phyloP scores from a whole-genome alignment of 2,797 vertebrate species.

The Rhinogobio ventralis region DNA sequence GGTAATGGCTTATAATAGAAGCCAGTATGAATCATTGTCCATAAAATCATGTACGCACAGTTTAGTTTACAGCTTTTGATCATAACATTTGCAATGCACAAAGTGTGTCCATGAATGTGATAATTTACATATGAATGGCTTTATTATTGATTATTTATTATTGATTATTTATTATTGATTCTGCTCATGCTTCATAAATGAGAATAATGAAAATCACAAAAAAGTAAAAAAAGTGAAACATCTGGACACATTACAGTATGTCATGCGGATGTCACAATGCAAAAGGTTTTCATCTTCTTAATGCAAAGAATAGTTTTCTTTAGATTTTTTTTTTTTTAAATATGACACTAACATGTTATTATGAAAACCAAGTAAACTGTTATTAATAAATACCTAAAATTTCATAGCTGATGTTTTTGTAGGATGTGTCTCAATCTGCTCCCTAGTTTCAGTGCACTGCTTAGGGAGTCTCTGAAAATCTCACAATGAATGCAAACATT shows the following conservation, averaged over 20 bases:
- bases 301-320: neutral
- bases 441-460: neutral
- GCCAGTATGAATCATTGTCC: neutral
- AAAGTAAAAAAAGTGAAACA: neutral
- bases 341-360: neutral
- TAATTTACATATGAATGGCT: neutral
- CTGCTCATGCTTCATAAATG: neutral
- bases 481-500: neutral
- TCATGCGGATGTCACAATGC: neutral
- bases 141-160: neutral
- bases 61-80: neutral
- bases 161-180: neutral
- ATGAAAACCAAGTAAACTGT: neutral
- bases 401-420: neutral
- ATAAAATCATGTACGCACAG: no score
- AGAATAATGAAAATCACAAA: neutral
- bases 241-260: neutral
- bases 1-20: neutral
- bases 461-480: neutral
- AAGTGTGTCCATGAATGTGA: neutral
- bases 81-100: neutral
- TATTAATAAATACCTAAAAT: neutral
- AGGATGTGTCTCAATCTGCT: constrained; percentile 18
- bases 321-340: neutral
- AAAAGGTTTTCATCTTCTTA: neutral